Percentiles rank a stretch among this genome's conserved stretches.
Evolutionary conservation across 2,113 vertebrate genomes (phyloP).

Genomic region (Coracopsis vasa): DNA sequence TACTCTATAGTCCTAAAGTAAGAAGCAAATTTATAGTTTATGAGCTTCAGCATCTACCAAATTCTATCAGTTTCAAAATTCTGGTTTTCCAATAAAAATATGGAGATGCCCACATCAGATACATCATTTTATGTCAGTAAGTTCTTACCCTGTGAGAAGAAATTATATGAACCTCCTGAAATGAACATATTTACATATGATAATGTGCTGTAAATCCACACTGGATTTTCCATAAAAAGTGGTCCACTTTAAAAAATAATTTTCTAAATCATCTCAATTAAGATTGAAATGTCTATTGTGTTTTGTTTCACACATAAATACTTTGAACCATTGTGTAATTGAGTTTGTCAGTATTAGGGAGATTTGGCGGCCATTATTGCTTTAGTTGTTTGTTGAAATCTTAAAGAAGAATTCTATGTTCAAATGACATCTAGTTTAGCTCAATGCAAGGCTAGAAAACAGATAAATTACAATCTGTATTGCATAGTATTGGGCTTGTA

Average conservation of each 20-base stretch:
- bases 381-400: neutral
- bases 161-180: neutral
- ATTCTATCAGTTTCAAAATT: neutral
- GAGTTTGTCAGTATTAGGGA: neutral
- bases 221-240: neutral
- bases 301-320: neutral
- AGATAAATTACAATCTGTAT: neutral
- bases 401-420: neutral
- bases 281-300: neutral
- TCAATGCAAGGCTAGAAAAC: neutral
- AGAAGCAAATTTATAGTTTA: neutral
- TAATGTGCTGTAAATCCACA: neutral
- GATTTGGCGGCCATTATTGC: neutral
- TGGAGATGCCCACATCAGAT: neutral
- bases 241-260: neutral
- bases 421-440: neutral
- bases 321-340: neutral
- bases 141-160: neutral
- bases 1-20: neutral
- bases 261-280: neutral
- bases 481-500: neutral
- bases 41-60: neutral
- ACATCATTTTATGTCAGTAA: neutral
- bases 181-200: neutral
- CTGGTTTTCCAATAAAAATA: neutral